A percentile compares a stretch with the other conserved stretches of the same genome.
phyloP scores from a whole-genome alignment of 1,140 invertebrate species.

The Adoxophyes honmai region DNA sequence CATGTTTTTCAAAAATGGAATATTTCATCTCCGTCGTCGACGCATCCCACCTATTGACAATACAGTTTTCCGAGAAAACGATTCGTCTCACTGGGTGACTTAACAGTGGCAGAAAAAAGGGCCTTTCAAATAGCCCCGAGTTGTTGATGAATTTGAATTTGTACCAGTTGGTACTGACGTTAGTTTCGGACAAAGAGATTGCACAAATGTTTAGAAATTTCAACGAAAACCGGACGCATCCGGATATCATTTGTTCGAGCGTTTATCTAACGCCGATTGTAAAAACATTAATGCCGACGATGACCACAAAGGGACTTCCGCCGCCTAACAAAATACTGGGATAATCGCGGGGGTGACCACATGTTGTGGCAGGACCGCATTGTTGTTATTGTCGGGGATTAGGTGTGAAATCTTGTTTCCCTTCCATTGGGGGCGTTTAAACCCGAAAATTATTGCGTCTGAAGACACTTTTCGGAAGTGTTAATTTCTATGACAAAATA shows the following conservation, averaged over 20 bases:
- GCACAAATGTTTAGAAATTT: slow-evolving; percentile 9
- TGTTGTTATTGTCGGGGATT: slow-evolving; percentile 22
- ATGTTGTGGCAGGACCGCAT: slow-evolving; percentile 29
- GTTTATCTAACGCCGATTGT: slow-evolving; percentile 49
- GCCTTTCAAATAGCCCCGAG: too few species aligned
- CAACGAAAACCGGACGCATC: slow-evolving; percentile 25
- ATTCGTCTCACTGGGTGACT: too few species aligned
- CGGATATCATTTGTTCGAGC: slow-evolving; percentile 32
- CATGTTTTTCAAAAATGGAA: too few species aligned
- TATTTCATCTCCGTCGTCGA: too few species aligned
- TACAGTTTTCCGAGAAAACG: too few species aligned
- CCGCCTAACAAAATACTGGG: slow-evolving; percentile 29
- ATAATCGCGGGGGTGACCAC: slow-evolving; percentile 29
- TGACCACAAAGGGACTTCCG: slow-evolving; percentile 44
- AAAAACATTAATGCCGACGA: slow-evolving; percentile 49
- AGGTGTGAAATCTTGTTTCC: slow-evolving; percentile 28
- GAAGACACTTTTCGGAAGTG: too few species aligned
- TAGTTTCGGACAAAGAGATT: background rate
- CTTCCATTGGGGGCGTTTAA: background rate
- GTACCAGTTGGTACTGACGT: too few species aligned
- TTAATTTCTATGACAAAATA: too few species aligned
- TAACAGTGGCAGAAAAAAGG: too few species aligned
- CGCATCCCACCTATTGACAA: too few species aligned
- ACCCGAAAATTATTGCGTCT: background rate
- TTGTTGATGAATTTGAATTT: too few species aligned